These are phyloP conservation scores for Callipepla californica DNA, from an alignment of 2,113 vertebrate genomes.

Conservation along the genomic window DNA sequence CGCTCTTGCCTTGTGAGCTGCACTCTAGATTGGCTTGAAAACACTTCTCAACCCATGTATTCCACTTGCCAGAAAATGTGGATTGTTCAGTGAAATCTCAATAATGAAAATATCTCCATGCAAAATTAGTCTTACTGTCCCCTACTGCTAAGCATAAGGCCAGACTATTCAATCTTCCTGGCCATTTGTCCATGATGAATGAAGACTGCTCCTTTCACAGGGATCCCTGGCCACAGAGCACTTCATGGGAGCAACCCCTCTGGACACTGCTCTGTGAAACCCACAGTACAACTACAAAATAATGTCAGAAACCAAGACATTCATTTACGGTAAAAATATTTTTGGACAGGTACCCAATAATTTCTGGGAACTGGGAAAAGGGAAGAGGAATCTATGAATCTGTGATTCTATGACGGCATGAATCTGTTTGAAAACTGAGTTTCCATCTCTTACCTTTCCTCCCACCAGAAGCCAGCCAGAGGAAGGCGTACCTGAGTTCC, in stretches of 20 bases:
- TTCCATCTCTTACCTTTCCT: neutral
- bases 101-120: neutral
- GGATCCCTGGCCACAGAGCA: neutral
- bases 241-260: neutral
- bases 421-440: neutral
- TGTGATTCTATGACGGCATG: too few relatives aligned
- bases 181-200: neutral
- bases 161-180: neutral
- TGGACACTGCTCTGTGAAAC: neutral
- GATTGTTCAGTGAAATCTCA: neutral
- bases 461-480: neutral
- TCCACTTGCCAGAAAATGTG: neutral
- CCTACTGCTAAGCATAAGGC: neutral
- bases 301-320: neutral
- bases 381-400: neutral
- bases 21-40: neutral
- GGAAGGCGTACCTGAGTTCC: constrained; percentile 87
- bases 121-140: neutral
- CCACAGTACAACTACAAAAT: neutral
- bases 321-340: neutral
- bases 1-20: neutral
- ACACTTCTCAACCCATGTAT: neutral
- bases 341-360: neutral
- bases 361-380: neutral
- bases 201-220: neutral